Conservation (phyloP, 2,113 vertebrate genomes). For the Probosciger aterrimus region DNA sequence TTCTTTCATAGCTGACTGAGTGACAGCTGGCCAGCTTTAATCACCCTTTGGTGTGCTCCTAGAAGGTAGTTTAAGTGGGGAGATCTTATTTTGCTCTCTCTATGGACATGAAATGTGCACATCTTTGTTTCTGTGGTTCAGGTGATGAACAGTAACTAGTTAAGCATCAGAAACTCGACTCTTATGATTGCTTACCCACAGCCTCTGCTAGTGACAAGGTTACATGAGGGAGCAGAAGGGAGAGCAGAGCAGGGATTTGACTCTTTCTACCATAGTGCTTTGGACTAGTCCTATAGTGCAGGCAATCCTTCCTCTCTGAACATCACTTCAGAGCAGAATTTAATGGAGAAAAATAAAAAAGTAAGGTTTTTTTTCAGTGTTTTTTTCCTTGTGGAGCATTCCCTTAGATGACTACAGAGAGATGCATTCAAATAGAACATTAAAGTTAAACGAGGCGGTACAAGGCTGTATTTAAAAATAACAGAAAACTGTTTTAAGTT, state of each 20-base stretch:
- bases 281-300: background rate
- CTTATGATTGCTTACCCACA: background rate
- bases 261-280: background rate
- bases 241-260: background rate
- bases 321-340: slow-evolving; percentile 9
- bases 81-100: slow-evolving; percentile 4
- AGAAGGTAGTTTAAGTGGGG: background rate
- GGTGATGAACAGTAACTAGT: background rate
- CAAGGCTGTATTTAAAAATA: slow-evolving; percentile 58
- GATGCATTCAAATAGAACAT: slow-evolving; percentile 55
- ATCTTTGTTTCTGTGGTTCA: background rate
- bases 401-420: slow-evolving; percentile 51
- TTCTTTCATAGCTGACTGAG: slow-evolving; percentile 4
- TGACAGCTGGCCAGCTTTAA: slow-evolving; percentile 43
- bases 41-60: background rate
- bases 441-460: slow-evolving; percentile 55
- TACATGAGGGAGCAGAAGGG: background rate
- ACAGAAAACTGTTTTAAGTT: slow-evolving; percentile 43
- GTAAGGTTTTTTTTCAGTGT: background rate
- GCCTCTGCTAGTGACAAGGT: background rate
- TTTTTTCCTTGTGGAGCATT: slow-evolving; percentile 30
- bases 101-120: background rate
- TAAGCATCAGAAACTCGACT: background rate
- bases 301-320: background rate
- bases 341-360: background rate